Conservation (phyloP, 1,140 invertebrate species). For the Drosophila orena region DNA sequence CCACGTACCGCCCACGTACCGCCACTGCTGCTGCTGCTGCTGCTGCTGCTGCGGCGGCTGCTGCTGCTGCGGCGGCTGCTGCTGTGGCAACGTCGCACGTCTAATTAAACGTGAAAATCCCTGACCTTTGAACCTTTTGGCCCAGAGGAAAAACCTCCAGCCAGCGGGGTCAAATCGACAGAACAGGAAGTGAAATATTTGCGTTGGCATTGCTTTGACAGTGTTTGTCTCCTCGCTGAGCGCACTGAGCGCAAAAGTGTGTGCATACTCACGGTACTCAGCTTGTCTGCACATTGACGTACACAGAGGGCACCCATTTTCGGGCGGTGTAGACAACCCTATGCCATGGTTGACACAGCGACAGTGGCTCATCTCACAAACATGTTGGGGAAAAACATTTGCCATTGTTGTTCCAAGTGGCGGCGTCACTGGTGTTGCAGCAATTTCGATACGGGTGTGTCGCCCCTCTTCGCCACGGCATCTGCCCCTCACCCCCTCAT, state of each 20-base stretch:
- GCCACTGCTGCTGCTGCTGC: background rate
- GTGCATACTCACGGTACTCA: too few relatives aligned
- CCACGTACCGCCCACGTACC: conserved; percentile 25
- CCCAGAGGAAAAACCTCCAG: background rate
- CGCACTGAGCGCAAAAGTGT: background rate
- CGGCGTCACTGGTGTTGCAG: conserved; percentile 53
- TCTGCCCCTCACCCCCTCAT: background rate
- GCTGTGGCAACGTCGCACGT: conserved; percentile 31
- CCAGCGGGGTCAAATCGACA: conserved; percentile 5
- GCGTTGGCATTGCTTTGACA: conserved; percentile 64
- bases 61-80: background rate
- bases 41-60: too few relatives aligned
- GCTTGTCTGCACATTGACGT: too few relatives aligned
- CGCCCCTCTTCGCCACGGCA: conserved; percentile 1
- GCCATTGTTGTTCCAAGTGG: conserved; percentile 70
- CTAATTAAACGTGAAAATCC: conserved; percentile 73
- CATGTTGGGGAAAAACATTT: conserved; percentile 26
- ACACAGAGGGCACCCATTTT: background rate
- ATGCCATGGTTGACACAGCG: background rate
- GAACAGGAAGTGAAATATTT: conserved; percentile 80
- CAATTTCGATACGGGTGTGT: conserved; percentile 57
- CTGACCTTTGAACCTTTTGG: conserved; percentile 70
- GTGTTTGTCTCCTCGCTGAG: conserved; percentile 3
- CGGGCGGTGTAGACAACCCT: conserved; percentile 7
- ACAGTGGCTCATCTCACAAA: conserved; percentile 27